Conservation (phyloP, 2,113 vertebrate species). For the Actenoides lindsayi region DNA sequence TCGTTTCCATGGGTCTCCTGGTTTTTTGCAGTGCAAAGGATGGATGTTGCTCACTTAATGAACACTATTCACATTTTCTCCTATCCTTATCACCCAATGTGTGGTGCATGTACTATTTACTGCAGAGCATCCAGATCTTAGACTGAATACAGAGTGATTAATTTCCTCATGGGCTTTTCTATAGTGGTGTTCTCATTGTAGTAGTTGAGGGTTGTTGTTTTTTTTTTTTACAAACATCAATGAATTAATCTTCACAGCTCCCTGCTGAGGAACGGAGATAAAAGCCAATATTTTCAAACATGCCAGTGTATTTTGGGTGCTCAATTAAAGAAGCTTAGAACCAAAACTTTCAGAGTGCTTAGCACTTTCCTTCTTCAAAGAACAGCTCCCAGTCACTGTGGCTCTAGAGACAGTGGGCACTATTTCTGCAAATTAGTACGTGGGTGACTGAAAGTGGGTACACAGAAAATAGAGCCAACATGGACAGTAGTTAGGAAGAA, state of each 20-base stretch:
- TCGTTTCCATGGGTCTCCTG: background rate
- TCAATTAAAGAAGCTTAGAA: background rate
- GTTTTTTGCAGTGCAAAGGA: background rate
- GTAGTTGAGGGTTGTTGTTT: background rate
- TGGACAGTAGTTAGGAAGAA: background rate
- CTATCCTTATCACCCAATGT: constrained; percentile 23
- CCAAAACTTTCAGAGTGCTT: background rate
- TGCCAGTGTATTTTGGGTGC: background rate
- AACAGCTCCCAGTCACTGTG: background rate
- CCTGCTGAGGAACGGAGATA: constrained; percentile 51
- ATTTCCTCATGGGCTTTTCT: constrained; percentile 56
- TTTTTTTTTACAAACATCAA: constrained; percentile 25
- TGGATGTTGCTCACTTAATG: constrained; percentile 40
- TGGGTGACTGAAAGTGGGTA: background rate
- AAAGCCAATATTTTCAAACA: constrained; percentile 39
- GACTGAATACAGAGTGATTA: constrained; percentile 34
- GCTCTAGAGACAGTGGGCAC: background rate
- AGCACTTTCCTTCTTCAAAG: background rate
- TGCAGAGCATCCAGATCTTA: constrained; percentile 31
- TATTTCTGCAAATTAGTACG: background rate
- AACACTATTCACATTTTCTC: constrained; percentile 24
- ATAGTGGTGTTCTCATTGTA: constrained; percentile 9
- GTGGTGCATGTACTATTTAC: constrained; percentile 20
- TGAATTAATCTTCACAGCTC: constrained; percentile 30
- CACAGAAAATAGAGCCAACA: background rate